phyloP scores from a whole-genome alignment of 2,113 vertebrate species.

The Heptranchias perlo region DNA sequence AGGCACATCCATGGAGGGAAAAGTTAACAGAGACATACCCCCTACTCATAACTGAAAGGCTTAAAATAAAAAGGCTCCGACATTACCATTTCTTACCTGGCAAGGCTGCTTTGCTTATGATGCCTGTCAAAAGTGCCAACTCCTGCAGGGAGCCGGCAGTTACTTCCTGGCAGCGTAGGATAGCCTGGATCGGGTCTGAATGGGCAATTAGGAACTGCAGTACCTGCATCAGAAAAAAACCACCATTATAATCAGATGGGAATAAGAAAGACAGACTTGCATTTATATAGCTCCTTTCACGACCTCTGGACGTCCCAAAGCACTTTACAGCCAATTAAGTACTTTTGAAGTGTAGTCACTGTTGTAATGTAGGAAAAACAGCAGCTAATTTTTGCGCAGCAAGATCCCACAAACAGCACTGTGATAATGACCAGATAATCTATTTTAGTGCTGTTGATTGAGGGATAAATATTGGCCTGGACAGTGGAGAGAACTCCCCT shows the following conservation, averaged over 20 bases:
- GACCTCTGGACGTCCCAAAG: neutral
- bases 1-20: neutral
- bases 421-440: neutral
- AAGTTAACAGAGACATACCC: neutral
- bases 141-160: conserved; percentile 81
- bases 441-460: too few species aligned
- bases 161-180: conserved; percentile 81
- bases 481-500: neutral
- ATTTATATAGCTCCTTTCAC: neutral
- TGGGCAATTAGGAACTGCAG: conserved; percentile 91
- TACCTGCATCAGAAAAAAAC: conserved; percentile 58
- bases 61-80: neutral
- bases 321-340: neutral
- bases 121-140: conserved; percentile 80
- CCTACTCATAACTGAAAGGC: neutral
- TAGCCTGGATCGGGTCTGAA: conserved; percentile 85
- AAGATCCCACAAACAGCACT: neutral
- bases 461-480: neutral
- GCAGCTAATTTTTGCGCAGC: too few species aligned
- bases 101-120: conserved; percentile 93
- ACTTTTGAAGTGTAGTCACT: neutral
- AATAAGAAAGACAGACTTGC: neutral
- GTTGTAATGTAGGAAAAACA: too few species aligned
- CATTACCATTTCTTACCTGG: conserved; percentile 66
- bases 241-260: neutral